These are phyloP conservation scores for Platysteira castanea DNA, from an alignment of 2,113 vertebrate genomes.

Conservation along the genomic window DNA sequence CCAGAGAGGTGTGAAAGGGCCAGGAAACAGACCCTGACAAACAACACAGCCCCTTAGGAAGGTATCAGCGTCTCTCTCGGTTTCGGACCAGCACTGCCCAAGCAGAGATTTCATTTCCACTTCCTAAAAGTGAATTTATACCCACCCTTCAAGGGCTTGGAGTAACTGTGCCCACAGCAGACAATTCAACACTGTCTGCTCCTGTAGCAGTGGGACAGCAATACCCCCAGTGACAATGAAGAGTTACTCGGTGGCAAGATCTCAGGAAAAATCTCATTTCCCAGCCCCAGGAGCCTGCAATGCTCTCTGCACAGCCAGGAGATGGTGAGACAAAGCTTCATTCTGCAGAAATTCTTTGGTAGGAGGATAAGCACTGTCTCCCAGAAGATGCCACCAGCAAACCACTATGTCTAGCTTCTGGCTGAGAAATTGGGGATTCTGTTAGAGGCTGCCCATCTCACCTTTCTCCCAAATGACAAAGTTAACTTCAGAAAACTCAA, in stretches of 20 bases:
- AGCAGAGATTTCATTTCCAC: not conserved
- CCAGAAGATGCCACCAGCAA: not conserved
- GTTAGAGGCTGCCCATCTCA: not conserved
- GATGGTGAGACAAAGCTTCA: not conserved
- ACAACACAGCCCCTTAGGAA: not conserved
- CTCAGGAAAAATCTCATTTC: not conserved
- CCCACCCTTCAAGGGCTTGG: not conserved
- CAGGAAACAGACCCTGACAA: not conserved
- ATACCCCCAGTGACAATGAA: not conserved
- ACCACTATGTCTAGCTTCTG: not conserved
- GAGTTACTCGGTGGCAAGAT: not conserved
- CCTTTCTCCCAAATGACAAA: not conserved
- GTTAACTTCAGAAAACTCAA: not conserved
- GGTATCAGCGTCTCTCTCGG: fast-evolving
- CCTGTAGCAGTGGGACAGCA: not conserved
- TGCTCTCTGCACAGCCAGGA: not conserved
- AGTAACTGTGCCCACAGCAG: not conserved
- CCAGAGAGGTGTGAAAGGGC: not conserved
- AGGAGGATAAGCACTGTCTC: not conserved
- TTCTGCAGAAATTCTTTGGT: not conserved
- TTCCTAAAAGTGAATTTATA: not conserved
- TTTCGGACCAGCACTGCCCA: not conserved
- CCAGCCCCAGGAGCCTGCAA: not conserved
- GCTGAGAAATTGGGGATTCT: not conserved
- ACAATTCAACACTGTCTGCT: not conserved